A percentile compares a stretch with the other conserved stretches of the same genome.
Evolutionary conservation across 2,113 vertebrate species (phyloP).

Genomic region (Ciconia boyciana): DNA sequence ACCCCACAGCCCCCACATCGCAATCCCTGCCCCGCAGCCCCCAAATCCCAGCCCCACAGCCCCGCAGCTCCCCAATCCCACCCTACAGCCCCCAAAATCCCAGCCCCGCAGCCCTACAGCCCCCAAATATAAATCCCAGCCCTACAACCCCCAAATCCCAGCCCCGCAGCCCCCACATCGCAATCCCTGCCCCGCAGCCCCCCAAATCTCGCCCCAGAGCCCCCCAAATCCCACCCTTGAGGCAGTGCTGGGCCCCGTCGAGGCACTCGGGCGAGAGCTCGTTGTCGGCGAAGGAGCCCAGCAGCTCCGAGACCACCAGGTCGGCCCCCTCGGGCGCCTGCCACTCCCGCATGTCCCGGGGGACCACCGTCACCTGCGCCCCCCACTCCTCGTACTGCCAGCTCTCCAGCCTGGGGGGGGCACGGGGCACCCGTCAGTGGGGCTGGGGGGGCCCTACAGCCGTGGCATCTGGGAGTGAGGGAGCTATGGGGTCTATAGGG

Average conservation of each 20-base stretch:
- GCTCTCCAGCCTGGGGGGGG: conserved; percentile 80
- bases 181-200: background rate
- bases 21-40: no score
- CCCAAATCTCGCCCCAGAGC: background rate
- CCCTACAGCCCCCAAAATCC: no score
- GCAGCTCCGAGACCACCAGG: conserved; percentile 90
- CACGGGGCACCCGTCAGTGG: background rate
- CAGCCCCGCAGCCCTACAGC: no score
- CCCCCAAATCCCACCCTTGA: conserved; percentile 77
- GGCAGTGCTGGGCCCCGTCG: conserved; percentile 89
- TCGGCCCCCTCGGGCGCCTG: conserved; percentile 88
- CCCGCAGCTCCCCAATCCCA: no score
- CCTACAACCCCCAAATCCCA: no score
- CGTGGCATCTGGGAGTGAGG: no score
- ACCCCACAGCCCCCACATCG: no score
- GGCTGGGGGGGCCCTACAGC: no score
- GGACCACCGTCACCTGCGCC: conserved; percentile 89
- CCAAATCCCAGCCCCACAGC: no score
- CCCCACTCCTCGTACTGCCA: conserved; percentile 96
- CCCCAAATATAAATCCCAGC: no score
- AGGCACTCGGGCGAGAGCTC: conserved; percentile 92
- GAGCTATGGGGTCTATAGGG: no score
- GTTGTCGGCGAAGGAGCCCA: conserved; percentile 92
- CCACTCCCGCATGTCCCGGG: conserved; percentile 92
- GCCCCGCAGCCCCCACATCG: no score